Conservation (phyloP, 1,140 invertebrate species). For the Drosophila mauritiana region DNA sequence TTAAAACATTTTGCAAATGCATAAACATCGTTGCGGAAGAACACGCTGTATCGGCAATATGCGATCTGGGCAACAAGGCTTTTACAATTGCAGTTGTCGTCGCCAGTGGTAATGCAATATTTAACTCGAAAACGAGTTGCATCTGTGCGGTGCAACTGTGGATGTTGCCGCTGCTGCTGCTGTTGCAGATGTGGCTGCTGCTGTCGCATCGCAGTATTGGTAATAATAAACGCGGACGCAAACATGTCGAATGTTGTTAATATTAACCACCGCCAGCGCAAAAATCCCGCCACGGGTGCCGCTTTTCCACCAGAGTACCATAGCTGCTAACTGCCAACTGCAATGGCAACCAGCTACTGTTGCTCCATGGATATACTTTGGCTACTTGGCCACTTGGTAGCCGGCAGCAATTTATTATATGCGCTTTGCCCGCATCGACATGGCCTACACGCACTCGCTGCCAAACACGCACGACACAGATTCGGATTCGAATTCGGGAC, state of each 20-base stretch:
- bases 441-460: conserved; percentile 69
- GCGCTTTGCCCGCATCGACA: conserved; percentile 71
- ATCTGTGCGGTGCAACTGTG: conserved; percentile 27
- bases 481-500: conserved; percentile 5
- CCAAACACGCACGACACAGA: conserved; percentile 56
- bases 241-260: conserved; percentile 74
- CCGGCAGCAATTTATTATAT: conserved; percentile 78
- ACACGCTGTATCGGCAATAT: conserved; percentile 32
- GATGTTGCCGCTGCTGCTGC: conserved; percentile 33
- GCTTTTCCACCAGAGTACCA: conserved; percentile 22
- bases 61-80: conserved; percentile 41
- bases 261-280: conserved; percentile 52
- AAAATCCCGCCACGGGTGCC: conserved; percentile 35
- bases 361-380: conserved; percentile 28
- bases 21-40: conserved; percentile 40
- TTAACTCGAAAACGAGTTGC: conserved; percentile 49
- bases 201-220: conserved; percentile 41
- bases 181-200: conserved; percentile 4
- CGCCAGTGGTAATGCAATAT: conserved; percentile 57
- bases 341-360: conserved; percentile 25
- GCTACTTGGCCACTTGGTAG: conserved; percentile 26
- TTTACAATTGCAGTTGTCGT: conserved; percentile 52
- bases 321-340: background rate
- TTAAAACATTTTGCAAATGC: conserved; percentile 47
- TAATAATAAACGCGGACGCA: conserved; percentile 69